Base-by-base conservation (phyloP, 2,113 vertebrate species). In the Protobothrops mucrosquamatus region DNA sequence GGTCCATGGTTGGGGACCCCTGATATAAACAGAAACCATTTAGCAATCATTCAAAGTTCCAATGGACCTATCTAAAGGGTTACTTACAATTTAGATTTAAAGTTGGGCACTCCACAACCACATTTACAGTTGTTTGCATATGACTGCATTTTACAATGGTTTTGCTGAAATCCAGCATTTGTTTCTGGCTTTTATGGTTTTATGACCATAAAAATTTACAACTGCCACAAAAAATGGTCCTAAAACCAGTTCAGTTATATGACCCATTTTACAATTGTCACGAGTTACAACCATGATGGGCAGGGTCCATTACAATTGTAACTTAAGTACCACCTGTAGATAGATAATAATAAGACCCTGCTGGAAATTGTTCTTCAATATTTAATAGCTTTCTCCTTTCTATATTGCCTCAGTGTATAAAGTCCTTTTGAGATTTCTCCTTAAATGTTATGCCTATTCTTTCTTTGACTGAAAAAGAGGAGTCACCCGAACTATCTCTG, bases 401-500 rank as follows among this genome's bases (percentile, higher is more conserved):
- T 20, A 39, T 34, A 39, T 34, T 81, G 69, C 69, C 69, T 81
- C n/a, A 20, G 55, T 2, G 0, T 56, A 23, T 26, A 85, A 24
- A 54, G 26, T 11, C n/a, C 51, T 81, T 55, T n/a, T 85, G 15
- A 55, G 29, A 85, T 39, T 55, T 85, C 90, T 91, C 46, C 23
- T 86, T 86, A 34, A 61, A 87, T 51, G 39, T 56, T 57, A 39
- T 57, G 6, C 23, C 10, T 92, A 3, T 18, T 29, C 61, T 88
- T 11, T 64, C 6, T 11, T 56, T 59, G 54, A 22, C 34, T 81
- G 43, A 81, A 81, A 96, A 96, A 93, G 93, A 56, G 92, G 94
- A 89, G 64, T 56, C 88, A 95, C 88, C 95, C 59, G 85, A 46
- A 95, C 86, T 95, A 64, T 91, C 91, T 81, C 94, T 96, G 93